phyloP scores from a whole-genome alignment of 1,140 invertebrate species.

The Leptopilina clavipes region DNA sequence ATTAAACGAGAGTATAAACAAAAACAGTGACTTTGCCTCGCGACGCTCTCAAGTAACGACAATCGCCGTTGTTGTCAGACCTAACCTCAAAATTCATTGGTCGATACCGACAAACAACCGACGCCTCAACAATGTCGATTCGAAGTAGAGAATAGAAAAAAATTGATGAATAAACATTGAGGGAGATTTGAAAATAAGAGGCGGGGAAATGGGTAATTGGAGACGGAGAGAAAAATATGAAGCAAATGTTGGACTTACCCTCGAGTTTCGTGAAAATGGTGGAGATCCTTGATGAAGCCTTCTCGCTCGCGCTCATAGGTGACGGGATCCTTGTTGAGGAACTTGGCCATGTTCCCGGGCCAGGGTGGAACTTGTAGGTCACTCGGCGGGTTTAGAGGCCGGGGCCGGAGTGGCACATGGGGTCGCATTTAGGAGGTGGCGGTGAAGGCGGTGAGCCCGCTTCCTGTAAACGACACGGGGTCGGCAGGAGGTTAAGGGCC shows the following conservation, averaged over 20 bases:
- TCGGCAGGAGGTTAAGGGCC: slow-evolving; percentile 60
- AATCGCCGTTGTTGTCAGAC: not conserved
- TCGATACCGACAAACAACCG: slow-evolving; percentile 30
- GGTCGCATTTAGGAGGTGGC: slow-evolving; percentile 62
- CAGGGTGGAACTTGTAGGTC: slow-evolving; percentile 33
- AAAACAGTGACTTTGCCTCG: slow-evolving; percentile 10
- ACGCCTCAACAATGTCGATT: slow-evolving; percentile 11
- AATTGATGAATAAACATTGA: not conserved
- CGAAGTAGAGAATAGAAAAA: slow-evolving; percentile 38
- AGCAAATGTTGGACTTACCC: slow-evolving; percentile 78
- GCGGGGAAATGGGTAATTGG: too few relatives aligned
- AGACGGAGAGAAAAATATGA: slow-evolving; percentile 32
- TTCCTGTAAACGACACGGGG: slow-evolving; percentile 60
- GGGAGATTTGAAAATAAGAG: too few relatives aligned
- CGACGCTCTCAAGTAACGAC: not conserved
- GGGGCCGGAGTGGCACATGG: slow-evolving; percentile 49
- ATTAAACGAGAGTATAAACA: slow-evolving; percentile 4
- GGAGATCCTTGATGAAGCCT: slow-evolving; percentile 85
- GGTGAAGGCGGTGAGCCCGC: slow-evolving; percentile 60
- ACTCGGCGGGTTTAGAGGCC: slow-evolving; percentile 2
- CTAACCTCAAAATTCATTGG: slow-evolving; percentile 13
- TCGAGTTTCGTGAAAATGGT: slow-evolving; percentile 88
- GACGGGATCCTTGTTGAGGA: slow-evolving; percentile 83
- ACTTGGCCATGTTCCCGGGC: slow-evolving; percentile 78
- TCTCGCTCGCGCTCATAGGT: slow-evolving; percentile 83